A percentile compares a stretch with the other conserved stretches of the same genome.
These are phyloP conservation scores for Ictidomys tridecemlineatus DNA, from an alignment of 2,113 vertebrate genomes.

Conservation along the genomic window DNA sequence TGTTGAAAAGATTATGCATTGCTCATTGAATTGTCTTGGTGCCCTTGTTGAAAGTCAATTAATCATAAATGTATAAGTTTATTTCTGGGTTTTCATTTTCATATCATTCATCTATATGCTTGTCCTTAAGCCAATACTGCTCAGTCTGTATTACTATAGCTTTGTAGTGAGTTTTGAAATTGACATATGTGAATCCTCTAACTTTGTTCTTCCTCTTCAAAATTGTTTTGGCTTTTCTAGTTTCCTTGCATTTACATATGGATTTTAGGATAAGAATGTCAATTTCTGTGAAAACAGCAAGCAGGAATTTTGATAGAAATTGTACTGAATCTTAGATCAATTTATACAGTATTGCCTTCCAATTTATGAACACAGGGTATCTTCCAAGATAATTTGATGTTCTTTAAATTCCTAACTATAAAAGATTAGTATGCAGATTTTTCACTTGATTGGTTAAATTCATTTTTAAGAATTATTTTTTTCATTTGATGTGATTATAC, in stretches of 20 bases:
- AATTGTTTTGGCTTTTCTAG: too few relatives aligned
- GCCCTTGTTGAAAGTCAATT: neutral
- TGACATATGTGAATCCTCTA: neutral
- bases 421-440: neutral
- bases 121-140: neutral
- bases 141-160: neutral
- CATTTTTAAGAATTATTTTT: neutral
- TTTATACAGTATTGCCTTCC: neutral
- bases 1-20: too few relatives aligned
- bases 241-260: too few relatives aligned
- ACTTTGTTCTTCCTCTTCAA: too few relatives aligned
- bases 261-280: too few relatives aligned
- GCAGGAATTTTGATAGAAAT: too few relatives aligned
- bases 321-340: too few relatives aligned
- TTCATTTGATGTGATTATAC: neutral
- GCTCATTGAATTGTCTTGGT: neutral
- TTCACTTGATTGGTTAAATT: neutral
- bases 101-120: neutral
- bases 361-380: neutral
- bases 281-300: too few relatives aligned
- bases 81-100: neutral
- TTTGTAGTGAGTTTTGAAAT: neutral
- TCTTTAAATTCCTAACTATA: neutral
- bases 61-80: neutral
- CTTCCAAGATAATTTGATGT: neutral